phyloP scores from a whole-genome alignment of 2,888 invertebrate genomes.

The Nephrotoma guestfalica region DNA sequence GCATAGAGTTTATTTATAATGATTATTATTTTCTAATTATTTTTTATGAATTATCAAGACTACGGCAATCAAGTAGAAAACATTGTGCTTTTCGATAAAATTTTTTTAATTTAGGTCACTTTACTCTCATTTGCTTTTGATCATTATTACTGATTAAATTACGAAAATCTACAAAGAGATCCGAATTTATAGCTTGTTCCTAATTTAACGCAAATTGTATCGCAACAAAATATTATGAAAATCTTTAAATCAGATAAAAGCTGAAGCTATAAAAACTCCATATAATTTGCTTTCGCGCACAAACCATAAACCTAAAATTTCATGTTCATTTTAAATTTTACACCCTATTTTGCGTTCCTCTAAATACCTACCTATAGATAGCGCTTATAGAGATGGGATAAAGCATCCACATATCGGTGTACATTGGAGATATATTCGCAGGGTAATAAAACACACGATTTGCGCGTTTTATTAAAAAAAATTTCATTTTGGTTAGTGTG shows the following conservation, averaged over 20 bases:
- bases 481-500: background rate
- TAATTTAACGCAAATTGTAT: background rate
- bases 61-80: too few relatives aligned
- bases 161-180: too few relatives aligned
- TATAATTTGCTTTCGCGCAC: background rate
- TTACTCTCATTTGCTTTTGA: too few relatives aligned
- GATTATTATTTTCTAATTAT: too few relatives aligned
- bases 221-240: background rate
- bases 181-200: too few relatives aligned
- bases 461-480: background rate
- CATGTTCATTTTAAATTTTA: background rate
- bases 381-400: background rate
- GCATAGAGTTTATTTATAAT: too few relatives aligned
- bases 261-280: background rate
- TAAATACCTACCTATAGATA: background rate
- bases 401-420: background rate
- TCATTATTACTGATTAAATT: too few relatives aligned
- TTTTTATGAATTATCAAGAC: too few relatives aligned
- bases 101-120: too few relatives aligned
- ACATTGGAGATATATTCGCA: background rate
- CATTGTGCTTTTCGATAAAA: too few relatives aligned
- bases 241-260: background rate
- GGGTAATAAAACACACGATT: background rate
- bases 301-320: background rate
- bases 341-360: background rate